phyloP scores from a whole-genome alignment of 2,888 invertebrate species.

The Busseola fusca region DNA sequence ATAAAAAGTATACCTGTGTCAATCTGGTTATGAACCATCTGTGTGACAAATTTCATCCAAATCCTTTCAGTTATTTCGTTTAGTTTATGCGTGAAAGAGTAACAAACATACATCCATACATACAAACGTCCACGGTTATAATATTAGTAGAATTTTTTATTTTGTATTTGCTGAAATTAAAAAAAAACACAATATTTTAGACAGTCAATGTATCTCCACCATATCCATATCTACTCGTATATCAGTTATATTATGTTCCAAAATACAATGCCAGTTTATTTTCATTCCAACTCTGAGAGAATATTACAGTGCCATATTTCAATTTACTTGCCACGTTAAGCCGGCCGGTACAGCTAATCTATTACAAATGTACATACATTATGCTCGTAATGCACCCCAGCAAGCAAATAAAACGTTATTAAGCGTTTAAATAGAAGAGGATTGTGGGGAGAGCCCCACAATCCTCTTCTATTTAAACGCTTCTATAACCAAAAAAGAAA shows the following conservation, averaged over 20 bases:
- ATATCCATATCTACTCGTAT: background rate
- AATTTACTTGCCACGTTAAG: slow-evolving; percentile 39
- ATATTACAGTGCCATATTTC: slow-evolving; percentile 39
- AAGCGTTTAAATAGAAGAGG: too few relatives aligned
- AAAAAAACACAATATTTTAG: background rate
- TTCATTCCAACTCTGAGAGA: slow-evolving; percentile 25
- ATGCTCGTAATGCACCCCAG: slow-evolving; percentile 24
- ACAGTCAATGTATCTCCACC: background rate
- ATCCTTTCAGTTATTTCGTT: too few relatives aligned
- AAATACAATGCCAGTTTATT: slow-evolving; percentile 10
- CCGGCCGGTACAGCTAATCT: slow-evolving; percentile 45
- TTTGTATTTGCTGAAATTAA: background rate
- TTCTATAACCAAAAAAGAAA: slow-evolving; percentile 15
- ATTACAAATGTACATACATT: slow-evolving; percentile 47
- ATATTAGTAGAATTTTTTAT: background rate
- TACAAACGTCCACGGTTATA: too few relatives aligned
- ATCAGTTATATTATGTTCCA: background rate
- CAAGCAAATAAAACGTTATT: slow-evolving; percentile 23
- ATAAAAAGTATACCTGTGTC: too few relatives aligned
- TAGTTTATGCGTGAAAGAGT: too few relatives aligned
- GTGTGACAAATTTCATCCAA: too few relatives aligned
- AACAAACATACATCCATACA: too few relatives aligned
- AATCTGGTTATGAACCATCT: too few relatives aligned
- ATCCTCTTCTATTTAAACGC: slow-evolving; percentile 3
- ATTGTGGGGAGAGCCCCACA: too few relatives aligned